Evolutionary conservation across 2,113 vertebrate genomes (phyloP), one percentile per base, ranked within the genome.

Genomic region (Protomyctophum bolini): DNA sequence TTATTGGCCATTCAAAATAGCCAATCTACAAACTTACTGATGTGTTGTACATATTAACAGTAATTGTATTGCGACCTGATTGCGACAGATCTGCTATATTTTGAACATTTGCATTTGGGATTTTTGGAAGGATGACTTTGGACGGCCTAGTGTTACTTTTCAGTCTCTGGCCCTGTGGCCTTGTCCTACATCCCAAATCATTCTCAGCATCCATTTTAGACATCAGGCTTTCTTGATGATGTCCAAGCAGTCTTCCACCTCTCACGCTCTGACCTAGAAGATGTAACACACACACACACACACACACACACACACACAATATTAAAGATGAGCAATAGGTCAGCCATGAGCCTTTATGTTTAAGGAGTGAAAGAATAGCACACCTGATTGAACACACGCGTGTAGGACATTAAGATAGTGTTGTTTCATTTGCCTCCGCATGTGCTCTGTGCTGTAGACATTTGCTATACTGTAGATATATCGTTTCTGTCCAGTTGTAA

Each of bases 401-500:
- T 76, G 84, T 76, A 90, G 73, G 67, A 89, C 66, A 0, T 81
- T 83, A 47, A 91, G 49, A 46, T 93, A 93, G 57, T 92, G 92
- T 66, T 73, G 83, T 83, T 91, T 92, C 91, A 94, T 91, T 65
- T 92, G 78, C 6, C 45, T 73, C 65, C 80, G 88, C 89, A 92
- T 85, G 51, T 86, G 86, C 63, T 88, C 89, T 1, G 90, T 88
- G 0, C 90, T 91, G 76, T 91, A 93, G 60, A 93, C 68, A 29
- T 87, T 92, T 45, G 90, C 88, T 60, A 92, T 89, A 72, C 88
- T 91, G 83, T 79, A 90, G 46, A 94, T 84, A 67, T 90, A 90
- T 41, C 66, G 77, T 71, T 89, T 91, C 75, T 92, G 89, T 21
- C 91, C 90, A 4, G 68, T 57, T 12, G 88, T 88, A 6, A 94